Evolutionary conservation across 2,797 vertebrate species (phyloP).

Genomic region (Apogon talboti): DNA sequence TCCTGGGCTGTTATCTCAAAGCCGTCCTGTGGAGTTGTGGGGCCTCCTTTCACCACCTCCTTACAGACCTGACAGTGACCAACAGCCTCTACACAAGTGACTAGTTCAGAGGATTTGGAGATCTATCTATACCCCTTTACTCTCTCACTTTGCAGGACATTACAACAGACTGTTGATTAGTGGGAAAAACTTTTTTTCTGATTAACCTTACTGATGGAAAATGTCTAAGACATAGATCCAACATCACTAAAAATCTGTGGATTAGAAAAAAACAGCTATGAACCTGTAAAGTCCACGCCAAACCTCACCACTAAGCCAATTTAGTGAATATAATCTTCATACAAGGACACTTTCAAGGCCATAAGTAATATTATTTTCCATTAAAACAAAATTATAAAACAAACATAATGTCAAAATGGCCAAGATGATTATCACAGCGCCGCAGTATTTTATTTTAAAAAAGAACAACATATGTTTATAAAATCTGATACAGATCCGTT

Average conservation of each 20-base stretch:
- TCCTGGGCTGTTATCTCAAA: too few species aligned
- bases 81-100: too few species aligned
- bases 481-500: constrained; percentile 49
- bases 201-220: too few species aligned
- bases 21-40: too few species aligned
- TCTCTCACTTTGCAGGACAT: too few species aligned
- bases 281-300: background rate
- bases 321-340: constrained; percentile 8
- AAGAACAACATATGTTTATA: constrained; percentile 24
- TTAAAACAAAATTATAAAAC: constrained; percentile 25
- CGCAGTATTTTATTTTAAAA: constrained; percentile 26
- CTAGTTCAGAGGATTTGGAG: too few species aligned
- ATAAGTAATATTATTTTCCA: background rate
- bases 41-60: too few species aligned
- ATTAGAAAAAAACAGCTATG: background rate
- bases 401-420: constrained; percentile 3
- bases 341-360: constrained; percentile 1
- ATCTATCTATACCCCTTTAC: too few species aligned
- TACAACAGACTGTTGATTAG: too few species aligned
- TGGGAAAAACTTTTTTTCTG: too few species aligned
- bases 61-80: too few species aligned
- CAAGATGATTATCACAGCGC: constrained; percentile 10
- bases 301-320: background rate
- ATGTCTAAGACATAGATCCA: too few species aligned
- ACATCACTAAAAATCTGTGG: background rate